A percentile compares a stretch with the other conserved stretches of the same genome.
These are phyloP conservation scores for Microtus oregoni DNA, from an alignment of 2,113 vertebrate species.

Conservation along the genomic window DNA sequence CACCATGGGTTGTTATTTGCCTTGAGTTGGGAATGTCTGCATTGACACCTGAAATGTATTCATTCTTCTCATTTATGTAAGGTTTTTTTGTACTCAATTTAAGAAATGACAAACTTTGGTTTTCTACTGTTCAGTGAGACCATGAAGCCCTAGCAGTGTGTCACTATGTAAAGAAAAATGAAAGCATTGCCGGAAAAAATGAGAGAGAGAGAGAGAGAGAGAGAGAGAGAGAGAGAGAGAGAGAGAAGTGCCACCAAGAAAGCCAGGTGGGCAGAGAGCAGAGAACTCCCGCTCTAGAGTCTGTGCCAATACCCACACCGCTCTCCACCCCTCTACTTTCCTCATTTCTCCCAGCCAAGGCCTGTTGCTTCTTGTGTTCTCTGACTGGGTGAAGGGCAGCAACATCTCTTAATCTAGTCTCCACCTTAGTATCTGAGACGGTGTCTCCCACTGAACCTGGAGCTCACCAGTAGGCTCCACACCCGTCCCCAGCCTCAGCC, in stretches of 20 bases:
- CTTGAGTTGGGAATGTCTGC: no score
- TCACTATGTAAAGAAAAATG: no score
- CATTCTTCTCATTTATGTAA: no score
- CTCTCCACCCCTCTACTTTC: neutral
- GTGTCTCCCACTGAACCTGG: neutral
- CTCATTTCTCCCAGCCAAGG: neutral
- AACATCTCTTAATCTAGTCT: neutral
- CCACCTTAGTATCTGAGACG: neutral
- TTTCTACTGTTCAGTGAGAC: no score
- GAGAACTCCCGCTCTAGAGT: neutral
- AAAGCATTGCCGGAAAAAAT: no score
- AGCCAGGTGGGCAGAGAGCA: neutral
- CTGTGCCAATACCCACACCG: neutral
- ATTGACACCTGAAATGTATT: no score
- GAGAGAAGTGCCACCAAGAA: neutral
- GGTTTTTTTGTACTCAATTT: no score
- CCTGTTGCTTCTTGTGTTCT: neutral
- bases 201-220: no score
- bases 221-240: no score
- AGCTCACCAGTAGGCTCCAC: neutral
- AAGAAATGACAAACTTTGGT: no score
- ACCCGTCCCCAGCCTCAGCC: neutral
- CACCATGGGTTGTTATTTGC: no score
- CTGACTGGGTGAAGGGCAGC: neutral
- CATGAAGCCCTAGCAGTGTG: no score